phyloP scores from a whole-genome alignment of 2,797 vertebrate genomes.

The Vireo griseus region DNA sequence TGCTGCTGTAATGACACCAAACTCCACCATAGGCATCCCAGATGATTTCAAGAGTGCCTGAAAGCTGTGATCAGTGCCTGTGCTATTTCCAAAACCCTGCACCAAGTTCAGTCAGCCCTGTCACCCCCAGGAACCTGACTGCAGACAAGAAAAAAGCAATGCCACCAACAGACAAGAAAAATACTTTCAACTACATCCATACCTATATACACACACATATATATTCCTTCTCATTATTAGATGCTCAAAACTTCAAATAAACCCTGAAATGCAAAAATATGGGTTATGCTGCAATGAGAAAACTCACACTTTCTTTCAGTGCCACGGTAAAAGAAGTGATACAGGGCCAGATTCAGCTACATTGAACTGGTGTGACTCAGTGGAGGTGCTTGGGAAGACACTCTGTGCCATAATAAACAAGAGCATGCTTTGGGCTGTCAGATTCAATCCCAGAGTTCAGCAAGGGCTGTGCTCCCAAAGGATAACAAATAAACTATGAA shows the following conservation, averaged over 20 bases:
- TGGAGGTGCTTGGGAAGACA: not conserved
- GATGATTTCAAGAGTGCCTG: not conserved
- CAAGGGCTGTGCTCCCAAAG: not conserved
- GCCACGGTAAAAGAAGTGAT: not conserved
- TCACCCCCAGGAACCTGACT: accelerated
- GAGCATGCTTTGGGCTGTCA: not conserved
- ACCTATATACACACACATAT: accelerated
- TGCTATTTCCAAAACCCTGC: not conserved
- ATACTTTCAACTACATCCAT: not conserved
- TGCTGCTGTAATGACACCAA: not conserved
- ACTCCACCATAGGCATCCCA: not conserved
- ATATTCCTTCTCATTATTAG: not conserved
- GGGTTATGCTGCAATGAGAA: not conserved
- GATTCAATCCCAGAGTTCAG: constrained; percentile 20
- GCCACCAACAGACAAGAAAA: not conserved
- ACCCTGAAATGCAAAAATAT: not conserved
- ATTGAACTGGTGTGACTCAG: not conserved
- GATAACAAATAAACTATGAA: constrained; percentile 18
- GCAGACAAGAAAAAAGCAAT: not conserved
- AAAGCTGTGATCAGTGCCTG: not conserved
- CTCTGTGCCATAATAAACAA: not conserved
- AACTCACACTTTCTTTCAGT: not conserved
- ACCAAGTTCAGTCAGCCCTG: not conserved
- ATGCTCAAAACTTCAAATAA: not conserved
- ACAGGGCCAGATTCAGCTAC: not conserved